Evolutionary conservation across 1,140 invertebrate genomes (phyloP).

Genomic region (Olivierus martensii): DNA sequence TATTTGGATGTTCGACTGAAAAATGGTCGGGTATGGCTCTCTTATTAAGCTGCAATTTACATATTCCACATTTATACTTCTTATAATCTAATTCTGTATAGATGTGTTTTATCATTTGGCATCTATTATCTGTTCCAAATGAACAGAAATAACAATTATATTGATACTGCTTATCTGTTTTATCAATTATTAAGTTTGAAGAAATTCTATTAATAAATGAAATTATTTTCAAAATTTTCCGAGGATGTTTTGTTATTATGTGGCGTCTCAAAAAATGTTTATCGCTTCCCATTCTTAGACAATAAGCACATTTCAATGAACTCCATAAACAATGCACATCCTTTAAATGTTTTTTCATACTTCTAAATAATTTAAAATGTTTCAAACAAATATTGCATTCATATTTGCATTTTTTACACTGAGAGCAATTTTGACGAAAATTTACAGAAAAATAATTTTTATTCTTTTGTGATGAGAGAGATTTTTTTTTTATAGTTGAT

Average conservation of each 20-base stretch:
- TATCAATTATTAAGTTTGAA: background rate
- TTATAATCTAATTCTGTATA: conserved; percentile 8
- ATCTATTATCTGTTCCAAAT: conserved; percentile 1
- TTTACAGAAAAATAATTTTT: too few relatives aligned
- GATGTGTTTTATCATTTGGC: conserved; percentile 8
- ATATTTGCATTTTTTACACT: background rate
- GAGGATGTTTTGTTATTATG: background rate
- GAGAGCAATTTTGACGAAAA: background rate
- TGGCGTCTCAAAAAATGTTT: background rate
- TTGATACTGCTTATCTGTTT: background rate
- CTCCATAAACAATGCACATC: too few relatives aligned
- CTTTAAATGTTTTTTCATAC: too few relatives aligned
- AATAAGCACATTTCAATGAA: too few relatives aligned
- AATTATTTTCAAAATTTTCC: background rate
- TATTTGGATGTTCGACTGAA: too few relatives aligned
- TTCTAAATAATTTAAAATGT: background rate
- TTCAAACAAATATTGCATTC: background rate
- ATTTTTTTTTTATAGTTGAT: background rate
- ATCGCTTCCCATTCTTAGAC: background rate
- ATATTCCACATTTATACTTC: background rate
- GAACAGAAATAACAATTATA: conserved; percentile 3
- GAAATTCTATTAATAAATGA: background rate
- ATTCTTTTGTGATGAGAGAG: background rate
- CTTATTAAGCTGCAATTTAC: background rate
- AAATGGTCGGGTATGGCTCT: background rate